phyloP scores from a whole-genome alignment of 2,797 vertebrate species.

The Coregonus ussuriensis region DNA sequence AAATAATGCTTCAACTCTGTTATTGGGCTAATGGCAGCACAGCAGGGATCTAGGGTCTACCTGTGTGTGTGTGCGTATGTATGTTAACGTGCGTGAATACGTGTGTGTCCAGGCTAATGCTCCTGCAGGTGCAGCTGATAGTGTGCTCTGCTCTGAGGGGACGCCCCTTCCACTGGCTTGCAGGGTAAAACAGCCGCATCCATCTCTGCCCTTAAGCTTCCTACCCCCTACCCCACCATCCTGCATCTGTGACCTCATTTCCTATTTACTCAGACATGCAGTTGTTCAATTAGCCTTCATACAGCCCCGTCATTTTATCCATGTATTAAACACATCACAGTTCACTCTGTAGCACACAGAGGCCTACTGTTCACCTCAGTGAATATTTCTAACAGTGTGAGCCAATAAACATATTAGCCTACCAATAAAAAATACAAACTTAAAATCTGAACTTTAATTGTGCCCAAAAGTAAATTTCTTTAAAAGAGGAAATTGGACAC shows the following conservation, averaged over 20 bases:
- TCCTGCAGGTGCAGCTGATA: constrained; percentile 3
- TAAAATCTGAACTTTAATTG: neutral
- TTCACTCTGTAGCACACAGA: neutral
- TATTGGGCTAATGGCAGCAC: constrained; percentile 44
- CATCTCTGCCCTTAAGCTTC: constrained; percentile 24
- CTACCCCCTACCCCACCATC: constrained; percentile 5
- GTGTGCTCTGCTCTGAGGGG: constrained; percentile 17
- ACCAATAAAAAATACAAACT: neutral
- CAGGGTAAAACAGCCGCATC: constrained; percentile 23
- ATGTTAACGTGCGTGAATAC: neutral
- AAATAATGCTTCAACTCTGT: constrained; percentile 12
- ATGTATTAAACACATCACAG: constrained; percentile 2
- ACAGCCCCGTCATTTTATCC: constrained; percentile 16
- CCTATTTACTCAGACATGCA: constrained; percentile 9
- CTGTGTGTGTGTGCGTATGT: constrained; percentile 16
- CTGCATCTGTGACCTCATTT: constrained; percentile 23
- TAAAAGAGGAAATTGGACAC: constrained; percentile 19
- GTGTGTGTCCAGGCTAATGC: constrained; percentile 8
- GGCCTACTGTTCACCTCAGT: neutral
- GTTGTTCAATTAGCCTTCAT: constrained; percentile 11
- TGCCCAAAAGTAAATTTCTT: constrained; percentile 6
- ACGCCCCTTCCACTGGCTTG: constrained; percentile 24
- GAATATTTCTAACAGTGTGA: neutral
- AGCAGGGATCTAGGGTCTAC: constrained; percentile 25
- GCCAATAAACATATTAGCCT: neutral